phyloP scores from a whole-genome alignment of 2,113 vertebrate species.

The Piaya cayana region DNA sequence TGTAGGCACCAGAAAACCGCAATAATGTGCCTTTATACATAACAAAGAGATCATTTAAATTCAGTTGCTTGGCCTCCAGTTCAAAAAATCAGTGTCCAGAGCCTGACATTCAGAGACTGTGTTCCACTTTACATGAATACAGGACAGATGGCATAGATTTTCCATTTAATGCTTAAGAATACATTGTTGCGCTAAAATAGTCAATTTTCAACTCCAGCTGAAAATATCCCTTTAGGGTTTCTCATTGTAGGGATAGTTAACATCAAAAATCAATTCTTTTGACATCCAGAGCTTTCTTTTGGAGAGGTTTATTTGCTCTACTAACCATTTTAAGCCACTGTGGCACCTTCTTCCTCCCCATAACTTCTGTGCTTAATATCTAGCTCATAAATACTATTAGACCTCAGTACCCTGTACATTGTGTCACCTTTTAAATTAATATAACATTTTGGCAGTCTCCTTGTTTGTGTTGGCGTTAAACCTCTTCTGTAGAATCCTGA shows the following conservation, averaged over 20 bases:
- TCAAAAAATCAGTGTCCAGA: neutral
- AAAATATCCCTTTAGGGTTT: neutral
- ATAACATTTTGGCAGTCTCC: neutral
- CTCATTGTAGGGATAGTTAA: neutral
- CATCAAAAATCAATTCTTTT: constrained; percentile 55
- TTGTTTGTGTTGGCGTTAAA: neutral
- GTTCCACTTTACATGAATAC: neutral
- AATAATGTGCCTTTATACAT: neutral
- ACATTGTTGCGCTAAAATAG: constrained; percentile 7
- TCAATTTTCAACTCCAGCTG: neutral
- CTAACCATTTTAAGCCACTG: constrained; percentile 17
- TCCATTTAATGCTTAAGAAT: neutral
- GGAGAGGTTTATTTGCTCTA: constrained; percentile 30
- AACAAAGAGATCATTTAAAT: neutral
- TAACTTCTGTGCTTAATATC: constrained; percentile 21
- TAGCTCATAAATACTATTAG: constrained; percentile 6
- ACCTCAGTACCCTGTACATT: neutral
- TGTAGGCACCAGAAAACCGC: neutral
- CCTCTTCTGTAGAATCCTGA: neutral
- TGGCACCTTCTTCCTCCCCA: constrained; percentile 10
- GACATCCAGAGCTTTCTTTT: constrained; percentile 13
- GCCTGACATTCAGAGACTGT: neutral
- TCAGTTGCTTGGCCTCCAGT: neutral
- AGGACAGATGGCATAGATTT: neutral
- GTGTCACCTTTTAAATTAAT: neutral